phyloP scores from a whole-genome alignment of 2,888 invertebrate genomes.

The Trimorus sp. region DNA sequence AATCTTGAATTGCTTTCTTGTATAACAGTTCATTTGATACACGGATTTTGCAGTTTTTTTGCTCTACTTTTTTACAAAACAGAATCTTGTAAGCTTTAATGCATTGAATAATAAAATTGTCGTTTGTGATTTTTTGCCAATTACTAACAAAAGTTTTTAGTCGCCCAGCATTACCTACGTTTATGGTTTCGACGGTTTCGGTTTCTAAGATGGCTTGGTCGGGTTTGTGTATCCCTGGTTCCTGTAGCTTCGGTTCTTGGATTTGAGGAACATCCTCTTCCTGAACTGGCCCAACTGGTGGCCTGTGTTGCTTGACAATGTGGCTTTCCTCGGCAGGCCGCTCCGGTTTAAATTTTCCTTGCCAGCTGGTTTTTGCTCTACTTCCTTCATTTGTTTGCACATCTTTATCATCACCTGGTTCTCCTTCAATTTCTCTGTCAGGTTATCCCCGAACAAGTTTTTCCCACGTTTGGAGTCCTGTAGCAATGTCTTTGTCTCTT shows the following conservation, averaged over 20 bases:
- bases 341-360: constrained; percentile 32
- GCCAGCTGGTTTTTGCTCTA: background rate
- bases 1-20: no score
- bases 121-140: constrained; percentile 33
- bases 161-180: constrained; percentile 14
- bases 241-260: constrained; percentile 3
- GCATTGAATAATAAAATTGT: constrained; percentile 40
- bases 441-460: constrained; percentile 56
- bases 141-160: constrained; percentile 6
- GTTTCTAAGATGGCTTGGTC: constrained; percentile 4
- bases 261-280: constrained; percentile 15
- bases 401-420: constrained; percentile 46
- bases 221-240: constrained; percentile 10
- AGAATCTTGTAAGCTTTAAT: constrained; percentile 16
- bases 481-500: no score
- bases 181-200: constrained; percentile 12
- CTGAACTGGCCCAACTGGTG: background rate
- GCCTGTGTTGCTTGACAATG: constrained; percentile 29
- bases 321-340: constrained; percentile 39
- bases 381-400: constrained; percentile 25
- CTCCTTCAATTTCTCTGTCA: constrained; percentile 58
- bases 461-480: background rate
- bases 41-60: no score
- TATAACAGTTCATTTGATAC: no score
- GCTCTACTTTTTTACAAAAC: background rate